These are phyloP conservation scores for Amphiprion clarkii DNA, from an alignment of 2,797 vertebrate species.

Conservation along the genomic window DNA sequence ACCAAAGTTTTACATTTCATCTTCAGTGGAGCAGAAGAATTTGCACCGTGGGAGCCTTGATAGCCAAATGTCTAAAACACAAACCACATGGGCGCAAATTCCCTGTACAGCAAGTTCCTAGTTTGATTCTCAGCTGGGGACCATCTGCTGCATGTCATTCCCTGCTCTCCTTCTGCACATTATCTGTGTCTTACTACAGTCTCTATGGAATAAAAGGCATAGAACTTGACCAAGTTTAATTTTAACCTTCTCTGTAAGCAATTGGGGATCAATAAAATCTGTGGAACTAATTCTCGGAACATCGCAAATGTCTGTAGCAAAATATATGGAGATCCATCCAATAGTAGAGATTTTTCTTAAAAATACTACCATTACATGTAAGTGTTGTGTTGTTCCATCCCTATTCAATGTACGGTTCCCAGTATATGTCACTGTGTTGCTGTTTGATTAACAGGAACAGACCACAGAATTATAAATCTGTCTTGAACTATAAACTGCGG, in stretches of 20 bases:
- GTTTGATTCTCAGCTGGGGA: no score
- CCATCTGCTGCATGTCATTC: no score
- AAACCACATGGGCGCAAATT: no score
- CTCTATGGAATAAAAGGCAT: no score
- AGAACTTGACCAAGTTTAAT: not conserved
- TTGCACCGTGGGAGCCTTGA: no score
- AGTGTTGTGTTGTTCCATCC: not conserved
- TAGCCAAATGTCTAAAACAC: no score
- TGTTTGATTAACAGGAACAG: not conserved
- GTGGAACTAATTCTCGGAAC: not conserved
- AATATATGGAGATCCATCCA: not conserved
- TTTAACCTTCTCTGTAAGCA: no score
- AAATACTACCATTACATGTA: not conserved
- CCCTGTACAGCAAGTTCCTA: no score
- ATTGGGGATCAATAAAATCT: not conserved
- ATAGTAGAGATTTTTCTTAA: not conserved
- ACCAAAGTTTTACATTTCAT: not conserved
- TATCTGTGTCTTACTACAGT: no score
- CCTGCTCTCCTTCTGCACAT: no score
- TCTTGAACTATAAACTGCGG: not conserved
- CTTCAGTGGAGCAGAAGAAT: not conserved
- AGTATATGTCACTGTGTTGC: not conserved
- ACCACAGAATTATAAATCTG: not conserved
- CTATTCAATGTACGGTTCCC: not conserved
- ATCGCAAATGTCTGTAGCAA: not conserved